Conservation (phyloP, 2,888 invertebrate species). For the Metalampra italica region DNA sequence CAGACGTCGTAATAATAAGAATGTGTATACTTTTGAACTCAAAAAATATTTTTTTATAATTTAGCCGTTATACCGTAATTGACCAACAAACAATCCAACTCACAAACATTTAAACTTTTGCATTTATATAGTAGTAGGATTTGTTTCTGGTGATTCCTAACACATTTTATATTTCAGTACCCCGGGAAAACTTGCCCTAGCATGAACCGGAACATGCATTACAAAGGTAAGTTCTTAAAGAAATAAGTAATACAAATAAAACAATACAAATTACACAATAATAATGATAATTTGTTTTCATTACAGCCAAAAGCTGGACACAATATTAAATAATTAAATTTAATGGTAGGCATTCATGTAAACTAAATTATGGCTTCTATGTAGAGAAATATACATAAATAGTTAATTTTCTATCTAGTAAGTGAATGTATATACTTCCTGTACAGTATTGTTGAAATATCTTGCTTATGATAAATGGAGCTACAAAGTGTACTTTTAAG, state of each 20-base stretch:
- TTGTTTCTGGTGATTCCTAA: no score
- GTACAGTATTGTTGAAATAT: constrained; percentile 57
- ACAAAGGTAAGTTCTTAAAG: constrained; percentile 83
- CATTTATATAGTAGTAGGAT: no score
- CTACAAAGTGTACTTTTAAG: constrained; percentile 39
- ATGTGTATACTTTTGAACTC: no score
- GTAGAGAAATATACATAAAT: constrained; percentile 34
- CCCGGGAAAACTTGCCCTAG: constrained; percentile 92
- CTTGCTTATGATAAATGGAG: constrained; percentile 51
- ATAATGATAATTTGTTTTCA: constrained; percentile 23
- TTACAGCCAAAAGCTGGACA: constrained; percentile 92
- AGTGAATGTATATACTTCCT: constrained; percentile 55
- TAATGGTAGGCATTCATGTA: constrained; percentile 50
- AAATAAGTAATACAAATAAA: no score
- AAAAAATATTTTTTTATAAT: no score
- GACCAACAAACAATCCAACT: no score
- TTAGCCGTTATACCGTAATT: no score
- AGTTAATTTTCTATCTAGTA: constrained; percentile 20
- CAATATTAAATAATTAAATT: constrained; percentile 79
- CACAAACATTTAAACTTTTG: no score
- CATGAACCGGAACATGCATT: constrained; percentile 95
- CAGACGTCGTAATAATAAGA: no score
- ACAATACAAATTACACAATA: constrained; percentile 17
- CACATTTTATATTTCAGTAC: constrained; percentile 67
- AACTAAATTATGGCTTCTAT: constrained; percentile 28